Base-by-base conservation (phyloP, 2,113 vertebrate species). In the Athene cunicularia region DNA sequence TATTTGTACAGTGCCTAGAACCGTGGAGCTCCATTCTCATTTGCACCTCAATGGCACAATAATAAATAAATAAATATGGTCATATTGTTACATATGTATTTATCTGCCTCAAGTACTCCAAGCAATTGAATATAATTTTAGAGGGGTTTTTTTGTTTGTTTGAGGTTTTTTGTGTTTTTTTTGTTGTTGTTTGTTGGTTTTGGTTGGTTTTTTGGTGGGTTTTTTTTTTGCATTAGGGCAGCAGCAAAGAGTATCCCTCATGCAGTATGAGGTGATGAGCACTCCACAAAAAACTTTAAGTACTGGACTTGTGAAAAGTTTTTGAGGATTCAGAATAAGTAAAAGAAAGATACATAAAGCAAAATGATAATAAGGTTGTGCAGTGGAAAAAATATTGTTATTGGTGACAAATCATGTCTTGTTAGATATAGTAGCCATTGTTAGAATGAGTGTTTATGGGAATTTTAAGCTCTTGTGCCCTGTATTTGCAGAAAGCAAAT, bases 401-500 rank as follows among this genome's bases (percentile, higher is more conserved):
- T 9, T 90, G 24, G 24, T 66, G 49, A 88, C 20, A 89, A 83
- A 92, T 84, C 74, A 77, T 3, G 1, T 37, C 18, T 73, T 97
- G 32, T 68, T 86, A 85, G 7, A 5, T 66, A 58, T 18, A 72
- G 14, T 24, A 91, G 9, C 33, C 53, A 35, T 66, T 74, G 72
- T 76, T 63, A 64, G 24, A 80, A 82, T 32, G 18, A 56, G 4
- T 64, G 32, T 60, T 92, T 58, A 62, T 62, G 13, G 37, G 27
- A 9, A 77, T 95, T 96, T 92, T 74, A 88, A 92, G 18, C 27
- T 74, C n/a, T 62, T 66, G 14, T 74, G 24, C 4, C 12, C 30
- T 80, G 52, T 71, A 66, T 86, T 94, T 90, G 37, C 43, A 93
- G 55, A 90, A 88, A 94, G 35, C 6, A 88, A 79, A 88, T 83